phyloP scores from a whole-genome alignment of 30 jellyfish, hydroid and myxozoan species.

The Aurelia coerulea region DNA sequence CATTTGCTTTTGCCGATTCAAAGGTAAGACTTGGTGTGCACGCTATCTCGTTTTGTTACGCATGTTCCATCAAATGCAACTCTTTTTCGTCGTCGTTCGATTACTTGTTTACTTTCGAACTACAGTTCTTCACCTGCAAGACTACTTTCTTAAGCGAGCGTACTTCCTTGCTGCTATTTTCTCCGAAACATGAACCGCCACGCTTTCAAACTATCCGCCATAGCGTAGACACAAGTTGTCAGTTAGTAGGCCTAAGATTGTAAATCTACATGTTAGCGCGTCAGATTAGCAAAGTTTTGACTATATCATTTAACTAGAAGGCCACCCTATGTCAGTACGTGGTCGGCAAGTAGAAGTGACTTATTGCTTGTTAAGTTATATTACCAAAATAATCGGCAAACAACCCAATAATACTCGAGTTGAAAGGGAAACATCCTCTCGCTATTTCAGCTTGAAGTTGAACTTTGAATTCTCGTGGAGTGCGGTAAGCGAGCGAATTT shows the following conservation, averaged over 20 bases:
- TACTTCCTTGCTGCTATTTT: background rate
- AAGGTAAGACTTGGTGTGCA: conserved; percentile 23
- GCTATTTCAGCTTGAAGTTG: too few relatives aligned
- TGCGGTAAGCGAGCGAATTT: too few relatives aligned
- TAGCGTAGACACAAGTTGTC: background rate
- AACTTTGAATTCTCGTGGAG: too few relatives aligned
- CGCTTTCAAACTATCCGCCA: background rate
- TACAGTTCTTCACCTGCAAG: too few relatives aligned
- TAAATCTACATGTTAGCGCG: conserved; percentile 1
- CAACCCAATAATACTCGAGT: background rate
- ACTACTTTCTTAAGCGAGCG: too few relatives aligned
- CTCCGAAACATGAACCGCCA: background rate
- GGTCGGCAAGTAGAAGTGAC: background rate
- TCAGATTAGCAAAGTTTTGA: too few relatives aligned
- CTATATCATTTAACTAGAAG: background rate
- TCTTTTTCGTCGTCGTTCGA: background rate
- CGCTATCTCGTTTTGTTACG: background rate
- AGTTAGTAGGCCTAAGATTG: background rate
- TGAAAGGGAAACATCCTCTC: background rate
- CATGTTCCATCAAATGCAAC: background rate
- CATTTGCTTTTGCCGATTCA: conserved; percentile 2
- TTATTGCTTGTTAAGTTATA: background rate
- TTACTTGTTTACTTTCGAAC: background rate
- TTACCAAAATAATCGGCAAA: background rate
- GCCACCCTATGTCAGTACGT: background rate